Conservation (phyloP, 64 coral and sea anemone genomes). For the Montipora cactus region DNA sequence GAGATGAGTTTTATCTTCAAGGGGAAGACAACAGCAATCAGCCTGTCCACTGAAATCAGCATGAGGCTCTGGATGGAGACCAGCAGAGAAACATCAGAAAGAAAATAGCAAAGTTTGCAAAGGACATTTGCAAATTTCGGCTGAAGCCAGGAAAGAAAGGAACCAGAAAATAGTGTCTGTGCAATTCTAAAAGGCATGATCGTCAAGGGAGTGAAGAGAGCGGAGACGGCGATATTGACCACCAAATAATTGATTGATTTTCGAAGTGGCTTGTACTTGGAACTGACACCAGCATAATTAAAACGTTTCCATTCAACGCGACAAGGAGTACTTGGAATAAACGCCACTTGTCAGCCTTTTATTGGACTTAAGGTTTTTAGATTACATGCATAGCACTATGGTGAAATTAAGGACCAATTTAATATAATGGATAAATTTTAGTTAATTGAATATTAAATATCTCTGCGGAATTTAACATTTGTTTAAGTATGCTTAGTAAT, state of each 20-base stretch:
- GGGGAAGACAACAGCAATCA: slow-evolving; percentile 30
- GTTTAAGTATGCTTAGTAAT: too few species aligned
- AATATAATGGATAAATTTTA: too few species aligned
- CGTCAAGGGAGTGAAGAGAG: slow-evolving; percentile 23
- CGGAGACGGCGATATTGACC: slow-evolving; percentile 51
- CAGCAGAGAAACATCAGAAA: slow-evolving; percentile 20
- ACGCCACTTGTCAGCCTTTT: too few species aligned
- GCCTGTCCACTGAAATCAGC: slow-evolving; percentile 34
- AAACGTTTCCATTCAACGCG: background rate
- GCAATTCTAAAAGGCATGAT: background rate
- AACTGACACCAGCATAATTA: background rate
- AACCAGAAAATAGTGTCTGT: background rate
- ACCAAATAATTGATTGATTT: slow-evolving; percentile 27
- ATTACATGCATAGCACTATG: too few species aligned
- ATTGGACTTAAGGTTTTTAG: too few species aligned
- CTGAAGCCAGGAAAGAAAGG: background rate
- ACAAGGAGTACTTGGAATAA: background rate
- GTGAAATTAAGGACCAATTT: too few species aligned
- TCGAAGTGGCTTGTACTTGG: slow-evolving; percentile 24
- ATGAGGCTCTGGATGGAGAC: slow-evolving; percentile 32
- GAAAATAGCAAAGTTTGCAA: slow-evolving; percentile 37
- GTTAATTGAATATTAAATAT: too few species aligned
- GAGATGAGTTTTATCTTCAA: slow-evolving; percentile 17
- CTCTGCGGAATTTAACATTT: too few species aligned
- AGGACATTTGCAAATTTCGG: background rate